These are phyloP conservation scores for Zootoca vivipara DNA, from an alignment of 2,113 vertebrate species.

Conservation along the genomic window DNA sequence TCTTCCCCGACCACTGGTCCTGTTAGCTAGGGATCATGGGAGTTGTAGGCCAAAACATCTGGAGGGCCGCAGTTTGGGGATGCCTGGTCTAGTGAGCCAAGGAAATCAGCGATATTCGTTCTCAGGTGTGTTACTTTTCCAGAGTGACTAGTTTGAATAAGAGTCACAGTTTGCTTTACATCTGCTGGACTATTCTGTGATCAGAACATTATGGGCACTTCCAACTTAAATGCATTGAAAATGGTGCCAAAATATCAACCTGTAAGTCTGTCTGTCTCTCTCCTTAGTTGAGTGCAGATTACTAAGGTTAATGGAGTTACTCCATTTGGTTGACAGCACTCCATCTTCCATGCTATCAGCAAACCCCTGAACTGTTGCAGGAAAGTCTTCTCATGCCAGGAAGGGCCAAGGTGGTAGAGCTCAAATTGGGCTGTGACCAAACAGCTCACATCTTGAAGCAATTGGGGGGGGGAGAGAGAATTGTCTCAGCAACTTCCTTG, in stretches of 20 bases:
- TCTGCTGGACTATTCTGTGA: background rate
- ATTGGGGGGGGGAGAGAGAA: slow-evolving; percentile 16
- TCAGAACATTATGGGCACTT: background rate
- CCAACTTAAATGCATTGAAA: background rate
- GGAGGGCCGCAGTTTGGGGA: no score
- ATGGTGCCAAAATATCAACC: background rate
- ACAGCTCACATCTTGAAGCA: slow-evolving; percentile 57
- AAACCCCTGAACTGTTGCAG: background rate
- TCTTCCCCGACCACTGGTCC: no score
- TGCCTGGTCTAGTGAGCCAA: background rate
- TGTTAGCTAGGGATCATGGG: no score
- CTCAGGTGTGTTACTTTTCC: background rate
- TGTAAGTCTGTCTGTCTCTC: background rate
- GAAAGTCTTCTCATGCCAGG: background rate
- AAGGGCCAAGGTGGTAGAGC: slow-evolving; percentile 10
- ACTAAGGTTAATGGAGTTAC: background rate
- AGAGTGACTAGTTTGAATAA: background rate
- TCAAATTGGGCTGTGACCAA: slow-evolving; percentile 2
- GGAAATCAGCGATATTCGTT: background rate
- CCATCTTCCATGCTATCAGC: accelerated
- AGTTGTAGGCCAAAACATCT: no score
- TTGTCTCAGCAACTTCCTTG: slow-evolving; percentile 46
- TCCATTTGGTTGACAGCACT: background rate
- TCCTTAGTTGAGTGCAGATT: background rate
- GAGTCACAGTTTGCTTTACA: background rate